These are phyloP conservation scores for Threskiornis aethiopicus DNA, from an alignment of 2,797 vertebrate species.

Conservation along the genomic window DNA sequence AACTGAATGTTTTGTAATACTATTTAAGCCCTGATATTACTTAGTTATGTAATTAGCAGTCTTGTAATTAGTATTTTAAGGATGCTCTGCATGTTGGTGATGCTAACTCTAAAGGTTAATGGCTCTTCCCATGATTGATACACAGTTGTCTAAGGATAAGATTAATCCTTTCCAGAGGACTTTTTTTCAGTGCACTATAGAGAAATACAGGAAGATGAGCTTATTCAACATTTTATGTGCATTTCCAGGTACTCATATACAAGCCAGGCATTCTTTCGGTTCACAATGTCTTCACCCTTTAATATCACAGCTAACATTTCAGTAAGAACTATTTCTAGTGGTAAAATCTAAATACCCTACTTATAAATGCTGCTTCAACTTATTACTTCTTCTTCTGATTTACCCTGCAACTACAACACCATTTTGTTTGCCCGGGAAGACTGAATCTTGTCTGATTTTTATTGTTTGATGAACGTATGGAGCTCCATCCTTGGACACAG, in stretches of 20 bases:
- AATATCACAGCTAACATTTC: not conserved
- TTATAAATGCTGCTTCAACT: not conserved
- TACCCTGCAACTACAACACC: not conserved
- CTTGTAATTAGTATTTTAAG: not conserved
- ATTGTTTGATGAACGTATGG: not conserved
- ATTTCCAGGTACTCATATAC: not conserved
- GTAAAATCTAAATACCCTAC: not conserved
- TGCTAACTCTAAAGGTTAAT: not conserved
- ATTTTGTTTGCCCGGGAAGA: not conserved
- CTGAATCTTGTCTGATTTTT: not conserved
- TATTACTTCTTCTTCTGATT: not conserved
- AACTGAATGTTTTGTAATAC: not conserved
- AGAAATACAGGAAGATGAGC: not conserved
- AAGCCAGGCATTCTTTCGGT: not conserved
- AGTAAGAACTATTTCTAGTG: not conserved
- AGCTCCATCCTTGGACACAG: not conserved
- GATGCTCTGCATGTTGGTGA: not conserved
- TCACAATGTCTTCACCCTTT: not conserved
- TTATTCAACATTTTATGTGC: not conserved
- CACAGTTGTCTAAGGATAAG: not conserved
- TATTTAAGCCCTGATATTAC: not conserved
- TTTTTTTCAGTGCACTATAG: not conserved
- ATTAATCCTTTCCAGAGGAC: not conserved
- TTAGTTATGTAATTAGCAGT: not conserved
- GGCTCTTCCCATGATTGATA: not conserved